A percentile compares a stretch with the other conserved stretches of the same genome.
phyloP scores from a whole-genome alignment of 2,888 invertebrate genomes.

The Kuschelorhynchus macadamiae region DNA sequence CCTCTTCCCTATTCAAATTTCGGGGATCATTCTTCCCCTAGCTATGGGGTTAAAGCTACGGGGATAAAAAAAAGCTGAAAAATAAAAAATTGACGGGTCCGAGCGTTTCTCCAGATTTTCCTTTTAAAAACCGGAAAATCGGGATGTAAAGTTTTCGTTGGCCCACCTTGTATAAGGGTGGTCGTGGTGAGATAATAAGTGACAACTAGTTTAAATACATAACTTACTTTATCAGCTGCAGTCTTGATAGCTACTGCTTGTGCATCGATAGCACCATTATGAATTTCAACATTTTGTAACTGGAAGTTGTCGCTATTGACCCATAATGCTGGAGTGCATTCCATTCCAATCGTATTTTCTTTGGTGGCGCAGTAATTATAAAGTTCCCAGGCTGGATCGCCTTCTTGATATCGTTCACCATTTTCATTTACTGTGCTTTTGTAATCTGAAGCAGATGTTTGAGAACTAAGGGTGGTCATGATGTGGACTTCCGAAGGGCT shows the following conservation, averaged over 20 bases:
- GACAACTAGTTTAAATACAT: too few species aligned
- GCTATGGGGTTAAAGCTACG: too few species aligned
- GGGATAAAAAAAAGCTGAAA: too few species aligned
- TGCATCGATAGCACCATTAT: constrained; percentile 30
- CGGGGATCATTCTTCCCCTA: too few species aligned
- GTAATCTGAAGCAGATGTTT: constrained; percentile 16
- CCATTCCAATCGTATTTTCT: constrained; percentile 16
- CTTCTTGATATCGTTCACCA: constrained; percentile 30
- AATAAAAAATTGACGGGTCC: too few species aligned
- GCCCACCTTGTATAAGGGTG: too few species aligned
- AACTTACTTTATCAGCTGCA: constrained; percentile 29
- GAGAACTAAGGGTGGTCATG: constrained; percentile 32
- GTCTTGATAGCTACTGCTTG: constrained; percentile 36
- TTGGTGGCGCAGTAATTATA: constrained; percentile 23
- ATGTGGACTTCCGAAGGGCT: constrained; percentile 25
- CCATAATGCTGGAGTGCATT: constrained; percentile 34
- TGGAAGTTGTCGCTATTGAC: constrained; percentile 28
- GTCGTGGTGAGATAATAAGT: too few species aligned
- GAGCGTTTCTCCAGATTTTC: too few species aligned
- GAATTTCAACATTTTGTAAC: constrained; percentile 17
- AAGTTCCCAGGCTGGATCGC: constrained; percentile 37
- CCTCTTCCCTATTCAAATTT: too few species aligned
- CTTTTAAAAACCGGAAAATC: too few species aligned
- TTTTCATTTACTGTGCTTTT: constrained; percentile 21
- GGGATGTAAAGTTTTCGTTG: too few species aligned